Conservation (phyloP, 2,113 vertebrate genomes). For the Perca flavescens region DNA sequence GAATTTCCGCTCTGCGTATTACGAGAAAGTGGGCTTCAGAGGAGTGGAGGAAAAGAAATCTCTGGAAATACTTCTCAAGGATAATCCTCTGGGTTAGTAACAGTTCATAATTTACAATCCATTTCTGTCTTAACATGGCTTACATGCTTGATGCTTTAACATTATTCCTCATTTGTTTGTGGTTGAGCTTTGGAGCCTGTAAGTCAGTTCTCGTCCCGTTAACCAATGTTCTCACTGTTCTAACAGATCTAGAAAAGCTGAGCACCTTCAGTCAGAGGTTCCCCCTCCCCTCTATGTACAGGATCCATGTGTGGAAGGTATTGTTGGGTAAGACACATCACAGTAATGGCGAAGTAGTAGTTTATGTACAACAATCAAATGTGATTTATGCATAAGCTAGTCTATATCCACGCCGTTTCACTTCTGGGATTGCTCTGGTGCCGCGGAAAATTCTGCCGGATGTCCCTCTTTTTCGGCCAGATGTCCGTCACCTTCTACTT, state of each 20-base stretch:
- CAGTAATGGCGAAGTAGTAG: neutral
- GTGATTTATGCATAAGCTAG: neutral
- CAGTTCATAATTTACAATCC: neutral
- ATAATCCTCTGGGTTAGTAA: slow-evolving; percentile 90
- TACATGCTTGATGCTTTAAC: neutral
- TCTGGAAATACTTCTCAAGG: slow-evolving; percentile 95
- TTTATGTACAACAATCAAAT: neutral
- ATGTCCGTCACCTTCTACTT: too few species aligned
- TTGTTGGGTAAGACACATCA: slow-evolving; percentile 87
- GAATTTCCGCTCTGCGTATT: slow-evolving; percentile 97
- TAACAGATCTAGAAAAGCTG: slow-evolving; percentile 94
- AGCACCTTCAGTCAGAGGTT: slow-evolving; percentile 98
- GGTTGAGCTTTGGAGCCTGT: neutral
- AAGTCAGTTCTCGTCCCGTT: neutral
- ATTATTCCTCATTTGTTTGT: neutral
- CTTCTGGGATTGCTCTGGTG: too few species aligned
- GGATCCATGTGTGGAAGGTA: slow-evolving; percentile 96
- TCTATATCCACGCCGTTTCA: too few species aligned
- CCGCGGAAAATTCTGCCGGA: too few species aligned
- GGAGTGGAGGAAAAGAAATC: slow-evolving; percentile 99
- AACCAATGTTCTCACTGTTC: slow-evolving; percentile 17
- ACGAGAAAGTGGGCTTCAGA: slow-evolving; percentile 98
- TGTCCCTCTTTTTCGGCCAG: too few species aligned
- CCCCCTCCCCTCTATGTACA: slow-evolving; percentile 97
- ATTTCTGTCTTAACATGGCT: neutral